Percentiles rank a stretch among this genome's conserved stretches.
These are phyloP conservation scores for Trichomalopsis sarcophagae DNA, from an alignment of 1,140 invertebrate genomes.

Conservation along the genomic window DNA sequence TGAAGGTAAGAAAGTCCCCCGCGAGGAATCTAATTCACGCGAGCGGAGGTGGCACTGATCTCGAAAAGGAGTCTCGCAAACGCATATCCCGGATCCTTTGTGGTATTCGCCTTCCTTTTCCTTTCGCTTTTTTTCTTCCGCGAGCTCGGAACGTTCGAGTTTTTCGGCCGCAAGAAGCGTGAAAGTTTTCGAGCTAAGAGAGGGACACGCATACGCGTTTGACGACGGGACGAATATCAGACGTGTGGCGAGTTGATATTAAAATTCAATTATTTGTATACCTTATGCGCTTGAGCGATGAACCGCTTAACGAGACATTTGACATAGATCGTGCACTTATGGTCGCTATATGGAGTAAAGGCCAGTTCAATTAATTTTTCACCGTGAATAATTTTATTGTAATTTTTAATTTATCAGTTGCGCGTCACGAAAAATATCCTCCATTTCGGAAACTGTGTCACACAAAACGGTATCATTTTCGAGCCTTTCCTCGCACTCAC, in stretches of 20 bases:
- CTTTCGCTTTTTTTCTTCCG: neutral
- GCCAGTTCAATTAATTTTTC: too few species aligned
- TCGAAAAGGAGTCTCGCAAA: neutral
- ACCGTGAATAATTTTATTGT: too few species aligned
- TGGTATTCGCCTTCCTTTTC: neutral
- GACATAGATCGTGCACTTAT: too few species aligned
- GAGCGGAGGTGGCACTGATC: neutral
- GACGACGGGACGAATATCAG: neutral
- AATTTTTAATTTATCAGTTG: too few species aligned
- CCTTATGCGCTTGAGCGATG: too few species aligned
- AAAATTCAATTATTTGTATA: too few species aligned
- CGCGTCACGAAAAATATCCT: too few species aligned
- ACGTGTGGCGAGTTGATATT: too few species aligned
- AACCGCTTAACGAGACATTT: too few species aligned
- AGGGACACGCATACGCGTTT: too few species aligned
- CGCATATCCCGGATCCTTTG: neutral
- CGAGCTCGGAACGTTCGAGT: neutral
- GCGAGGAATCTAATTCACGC: neutral
- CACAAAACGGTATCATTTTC: neutral
- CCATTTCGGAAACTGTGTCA: neutral
- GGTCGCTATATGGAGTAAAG: too few species aligned
- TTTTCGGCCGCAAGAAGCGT: neutral
- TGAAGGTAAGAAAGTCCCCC: neutral
- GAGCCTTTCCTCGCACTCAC: neutral
- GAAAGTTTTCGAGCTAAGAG: neutral